phyloP scores from a whole-genome alignment of 2,888 invertebrate genomes.

The Oxytorus armatus region DNA sequence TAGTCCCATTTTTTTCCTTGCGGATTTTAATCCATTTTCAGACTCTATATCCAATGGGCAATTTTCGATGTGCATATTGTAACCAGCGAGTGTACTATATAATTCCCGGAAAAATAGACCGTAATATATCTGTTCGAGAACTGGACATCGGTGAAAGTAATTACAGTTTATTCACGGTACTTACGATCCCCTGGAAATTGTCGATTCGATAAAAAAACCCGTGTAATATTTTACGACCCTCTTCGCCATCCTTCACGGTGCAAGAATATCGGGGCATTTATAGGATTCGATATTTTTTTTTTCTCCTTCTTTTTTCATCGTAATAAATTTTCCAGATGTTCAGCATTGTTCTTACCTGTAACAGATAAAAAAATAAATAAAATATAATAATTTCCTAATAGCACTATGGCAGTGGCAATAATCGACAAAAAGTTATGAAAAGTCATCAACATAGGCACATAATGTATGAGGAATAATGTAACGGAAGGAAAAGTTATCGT shows the following conservation, averaged over 20 bases:
- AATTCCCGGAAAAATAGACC: conserved; percentile 10
- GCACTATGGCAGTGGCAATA: neutral
- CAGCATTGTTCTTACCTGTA: conserved; percentile 64
- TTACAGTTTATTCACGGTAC: conserved; percentile 42
- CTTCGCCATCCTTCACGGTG: neutral
- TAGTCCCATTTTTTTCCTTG: too few relatives aligned
- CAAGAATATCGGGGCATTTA: neutral
- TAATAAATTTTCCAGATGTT: conserved; percentile 19
- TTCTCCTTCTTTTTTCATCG: conserved; percentile 5
- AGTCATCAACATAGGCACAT: neutral
- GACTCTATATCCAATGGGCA: too few relatives aligned
- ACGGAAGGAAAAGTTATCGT: conserved; percentile 29
- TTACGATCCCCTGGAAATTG: conserved; percentile 43
- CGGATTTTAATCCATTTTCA: too few relatives aligned
- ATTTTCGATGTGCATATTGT: too few relatives aligned
- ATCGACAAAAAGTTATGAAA: neutral
- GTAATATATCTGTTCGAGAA: conserved; percentile 3
- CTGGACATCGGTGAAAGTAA: conserved; percentile 45
- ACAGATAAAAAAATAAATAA: conserved; percentile 57
- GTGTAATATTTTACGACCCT: conserved; percentile 50
- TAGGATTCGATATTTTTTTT: conserved; percentile 27
- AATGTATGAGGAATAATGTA: conserved; percentile 2
- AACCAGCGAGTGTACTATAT: too few relatives aligned
- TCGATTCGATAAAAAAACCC: conserved; percentile 35
- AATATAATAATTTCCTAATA: conserved; percentile 9